phyloP scores from a whole-genome alignment of 2,113 vertebrate genomes.

The Coptodon bakossiorum region DNA sequence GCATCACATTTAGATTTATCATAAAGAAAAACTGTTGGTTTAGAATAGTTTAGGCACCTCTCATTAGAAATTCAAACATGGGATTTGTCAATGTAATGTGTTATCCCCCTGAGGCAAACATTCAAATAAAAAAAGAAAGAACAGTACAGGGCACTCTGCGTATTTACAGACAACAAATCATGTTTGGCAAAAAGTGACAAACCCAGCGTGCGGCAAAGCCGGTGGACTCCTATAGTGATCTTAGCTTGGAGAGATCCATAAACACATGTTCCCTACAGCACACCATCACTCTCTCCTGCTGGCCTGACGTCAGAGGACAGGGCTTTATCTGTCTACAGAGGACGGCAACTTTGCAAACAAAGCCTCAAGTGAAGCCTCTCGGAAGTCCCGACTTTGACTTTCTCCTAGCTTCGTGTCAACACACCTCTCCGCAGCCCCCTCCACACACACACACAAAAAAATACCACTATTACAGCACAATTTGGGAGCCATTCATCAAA shows the following conservation, averaged over 20 bases:
- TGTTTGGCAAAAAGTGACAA: conserved; percentile 67
- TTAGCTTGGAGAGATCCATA: conserved; percentile 8
- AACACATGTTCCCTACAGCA: conserved; percentile 44
- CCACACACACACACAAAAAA: neutral
- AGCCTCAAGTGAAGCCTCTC: conserved; percentile 42
- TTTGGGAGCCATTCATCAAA: conserved; percentile 78
- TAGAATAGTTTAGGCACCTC: conserved; percentile 59
- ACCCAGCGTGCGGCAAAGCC: conserved; percentile 47
- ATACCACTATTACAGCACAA: conserved; percentile 69
- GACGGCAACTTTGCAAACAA: conserved; percentile 67
- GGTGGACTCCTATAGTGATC: conserved; percentile 19
- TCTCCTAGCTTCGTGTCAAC: conserved; percentile 63
- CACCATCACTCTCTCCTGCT: conserved; percentile 28
- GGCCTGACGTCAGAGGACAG: conserved; percentile 39
- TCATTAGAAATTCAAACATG: conserved; percentile 71
- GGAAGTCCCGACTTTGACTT: conserved; percentile 66
- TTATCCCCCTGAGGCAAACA: conserved; percentile 28
- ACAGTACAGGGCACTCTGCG: conserved; percentile 8
- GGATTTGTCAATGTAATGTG: conserved; percentile 69
- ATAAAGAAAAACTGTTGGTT: conserved; percentile 52
- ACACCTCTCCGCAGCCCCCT: conserved; percentile 6
- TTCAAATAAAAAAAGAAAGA: conserved; percentile 39
- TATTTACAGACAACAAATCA: conserved; percentile 68
- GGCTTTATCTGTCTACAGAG: conserved; percentile 35
- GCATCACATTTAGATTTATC: conserved; percentile 6